These are phyloP conservation scores for Columba guinea DNA, from an alignment of 2,797 vertebrate genomes.

Conservation along the genomic window DNA sequence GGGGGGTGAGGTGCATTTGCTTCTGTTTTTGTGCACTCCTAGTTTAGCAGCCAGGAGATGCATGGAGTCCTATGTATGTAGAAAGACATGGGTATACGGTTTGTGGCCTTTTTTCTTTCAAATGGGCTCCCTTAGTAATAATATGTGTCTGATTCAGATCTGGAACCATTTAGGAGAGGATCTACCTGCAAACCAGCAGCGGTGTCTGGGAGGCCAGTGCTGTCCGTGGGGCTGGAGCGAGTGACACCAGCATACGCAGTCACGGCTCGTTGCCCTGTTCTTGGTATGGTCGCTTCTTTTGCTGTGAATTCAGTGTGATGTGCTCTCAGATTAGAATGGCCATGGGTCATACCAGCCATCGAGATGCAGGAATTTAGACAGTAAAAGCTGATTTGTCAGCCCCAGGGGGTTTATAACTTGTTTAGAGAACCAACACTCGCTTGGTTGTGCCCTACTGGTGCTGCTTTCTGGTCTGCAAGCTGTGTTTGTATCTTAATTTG, in stretches of 20 bases:
- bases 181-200: neutral
- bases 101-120: neutral
- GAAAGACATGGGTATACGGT: too few species aligned
- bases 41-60: neutral
- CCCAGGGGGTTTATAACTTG: neutral
- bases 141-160: neutral
- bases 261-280: neutral
- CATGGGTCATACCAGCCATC: fast-evolving
- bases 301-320: neutral
- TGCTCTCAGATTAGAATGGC: neutral
- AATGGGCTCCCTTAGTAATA: neutral
- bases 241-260: fast-evolving
- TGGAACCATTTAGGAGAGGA: neutral
- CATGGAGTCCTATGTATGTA: fast-evolving
- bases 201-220: neutral
- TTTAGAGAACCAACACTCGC: neutral
- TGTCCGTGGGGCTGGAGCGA: fast-evolving
- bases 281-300: neutral
- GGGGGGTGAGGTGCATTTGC: neutral
- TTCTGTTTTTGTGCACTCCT: neutral
- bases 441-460: neutral
- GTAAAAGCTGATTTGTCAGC: neutral
- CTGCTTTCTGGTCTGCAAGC: neutral
- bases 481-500: neutral
- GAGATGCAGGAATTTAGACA: neutral